These are phyloP conservation scores for Delichon dasypus DNA, from an alignment of 2,797 vertebrate genomes.

Conservation along the genomic window DNA sequence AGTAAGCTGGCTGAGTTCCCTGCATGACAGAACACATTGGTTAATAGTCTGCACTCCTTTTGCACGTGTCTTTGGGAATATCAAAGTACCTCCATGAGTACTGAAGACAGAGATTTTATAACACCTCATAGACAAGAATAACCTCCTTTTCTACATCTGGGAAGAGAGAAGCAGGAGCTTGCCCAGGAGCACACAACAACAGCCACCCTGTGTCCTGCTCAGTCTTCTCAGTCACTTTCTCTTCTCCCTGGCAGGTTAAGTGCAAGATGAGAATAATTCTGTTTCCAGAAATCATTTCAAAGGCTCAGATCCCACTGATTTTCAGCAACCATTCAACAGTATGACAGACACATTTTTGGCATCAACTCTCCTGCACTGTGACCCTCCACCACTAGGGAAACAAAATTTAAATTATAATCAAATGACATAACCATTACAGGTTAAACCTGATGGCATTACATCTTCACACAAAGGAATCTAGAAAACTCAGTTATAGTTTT, in stretches of 20 bases:
- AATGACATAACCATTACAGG: neutral
- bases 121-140: neutral
- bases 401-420: neutral
- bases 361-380: neutral
- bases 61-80: neutral
- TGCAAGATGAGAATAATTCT: neutral
- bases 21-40: neutral
- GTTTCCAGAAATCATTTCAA: neutral
- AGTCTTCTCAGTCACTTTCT: neutral
- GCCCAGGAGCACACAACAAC: neutral
- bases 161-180: neutral
- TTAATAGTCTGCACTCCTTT: neutral
- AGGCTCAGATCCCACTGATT: neutral
- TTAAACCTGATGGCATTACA: neutral
- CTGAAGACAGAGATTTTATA: constrained; percentile 28
- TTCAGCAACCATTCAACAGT: neutral
- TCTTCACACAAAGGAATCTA: neutral
- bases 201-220: neutral
- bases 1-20: neutral
- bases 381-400: neutral
- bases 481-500: neutral
- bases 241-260: neutral
- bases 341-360: neutral
- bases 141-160: neutral
- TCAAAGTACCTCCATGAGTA: neutral